A percentile compares a stretch with the other conserved stretches of the same genome.
Evolutionary conservation across 2,113 vertebrate genomes (phyloP).

Genomic region (Herpailurus yagouaroundi): DNA sequence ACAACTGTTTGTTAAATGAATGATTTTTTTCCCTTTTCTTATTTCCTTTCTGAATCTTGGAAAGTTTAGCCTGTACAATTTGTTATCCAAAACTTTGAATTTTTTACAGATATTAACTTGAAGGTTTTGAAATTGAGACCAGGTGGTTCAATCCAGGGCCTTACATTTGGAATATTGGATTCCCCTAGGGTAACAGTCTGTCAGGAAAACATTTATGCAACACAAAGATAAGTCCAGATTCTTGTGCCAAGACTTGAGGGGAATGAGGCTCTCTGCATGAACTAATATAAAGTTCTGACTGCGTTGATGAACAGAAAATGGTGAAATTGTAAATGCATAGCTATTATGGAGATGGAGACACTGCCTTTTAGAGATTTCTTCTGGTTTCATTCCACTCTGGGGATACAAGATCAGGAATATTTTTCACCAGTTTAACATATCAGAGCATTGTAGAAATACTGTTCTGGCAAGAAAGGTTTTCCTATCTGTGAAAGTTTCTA

Average conservation of each 20-base stretch:
- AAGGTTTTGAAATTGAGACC: conserved; percentile 48
- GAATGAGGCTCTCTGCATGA: background rate
- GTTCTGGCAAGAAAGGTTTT: background rate
- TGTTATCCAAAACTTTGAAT: background rate
- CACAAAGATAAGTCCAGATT: background rate
- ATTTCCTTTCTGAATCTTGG: background rate
- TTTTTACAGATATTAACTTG: background rate
- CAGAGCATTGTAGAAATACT: background rate
- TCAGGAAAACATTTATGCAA: background rate
- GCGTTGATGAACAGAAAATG: background rate
- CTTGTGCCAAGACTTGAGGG: background rate
- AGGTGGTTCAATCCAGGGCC: background rate
- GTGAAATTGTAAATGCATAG: background rate
- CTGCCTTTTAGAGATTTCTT: background rate
- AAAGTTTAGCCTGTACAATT: background rate
- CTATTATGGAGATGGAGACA: background rate
- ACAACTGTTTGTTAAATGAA: conserved; percentile 25
- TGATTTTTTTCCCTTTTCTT: background rate
- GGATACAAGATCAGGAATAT: background rate
- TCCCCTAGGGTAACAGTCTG: background rate
- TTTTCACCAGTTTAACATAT: background rate
- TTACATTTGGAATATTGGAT: background rate
- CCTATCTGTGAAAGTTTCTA: background rate
- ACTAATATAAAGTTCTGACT: background rate
- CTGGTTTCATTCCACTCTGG: background rate